Base-by-base conservation (phyloP, 2,797 vertebrate species). In the Aselliscus stoliczkanus region DNA sequence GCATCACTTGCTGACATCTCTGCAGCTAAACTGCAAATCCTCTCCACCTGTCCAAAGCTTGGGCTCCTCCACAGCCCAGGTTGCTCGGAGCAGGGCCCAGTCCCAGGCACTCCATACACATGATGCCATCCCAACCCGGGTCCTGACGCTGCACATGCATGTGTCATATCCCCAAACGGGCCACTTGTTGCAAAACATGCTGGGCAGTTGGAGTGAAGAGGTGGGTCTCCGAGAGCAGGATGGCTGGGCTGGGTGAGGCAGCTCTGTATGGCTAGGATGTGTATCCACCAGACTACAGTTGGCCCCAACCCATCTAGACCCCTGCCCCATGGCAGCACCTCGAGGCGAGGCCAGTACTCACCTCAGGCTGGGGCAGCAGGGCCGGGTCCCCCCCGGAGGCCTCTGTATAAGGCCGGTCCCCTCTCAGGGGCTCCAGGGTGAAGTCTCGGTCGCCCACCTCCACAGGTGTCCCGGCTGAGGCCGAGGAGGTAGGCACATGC, bases 401-500 rank as follows among this genome's bases (percentile, higher is more conserved):
- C 42, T 96, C 96, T 1, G 50, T 1, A 7, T 0, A 34, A 7
- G 91, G 65, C 15, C 6, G 47, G 2, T 96, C 95, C 92, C 98
- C 97, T 0, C 91, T 92, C 10, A 97, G 90, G 62, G 97, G 70
- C 0, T 97, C 83, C 8, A 97, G 56, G 18, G 90, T 81, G 25
- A 98, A 97, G 31, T 99, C 98, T 15, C 89, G 14, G 44, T 98
- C 98, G 0, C 97, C 96, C 9, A 89, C 97, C 0, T 99, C 98
- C 9, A 97, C 37, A 0, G 97, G 97, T 0, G 98, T 98, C 83
- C 98, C 98, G 0, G 98, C 98, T 0, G 98, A 98, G 5, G 98
- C 97, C 0, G 98, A 98, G 72, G 98, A 98, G 20, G 98, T 98
- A 25, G 98, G 97, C 88, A 98, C 97, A 0, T 98, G 99, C 77